phyloP scores from a whole-genome alignment of 2,113 vertebrate species.

The Solea solea region DNA sequence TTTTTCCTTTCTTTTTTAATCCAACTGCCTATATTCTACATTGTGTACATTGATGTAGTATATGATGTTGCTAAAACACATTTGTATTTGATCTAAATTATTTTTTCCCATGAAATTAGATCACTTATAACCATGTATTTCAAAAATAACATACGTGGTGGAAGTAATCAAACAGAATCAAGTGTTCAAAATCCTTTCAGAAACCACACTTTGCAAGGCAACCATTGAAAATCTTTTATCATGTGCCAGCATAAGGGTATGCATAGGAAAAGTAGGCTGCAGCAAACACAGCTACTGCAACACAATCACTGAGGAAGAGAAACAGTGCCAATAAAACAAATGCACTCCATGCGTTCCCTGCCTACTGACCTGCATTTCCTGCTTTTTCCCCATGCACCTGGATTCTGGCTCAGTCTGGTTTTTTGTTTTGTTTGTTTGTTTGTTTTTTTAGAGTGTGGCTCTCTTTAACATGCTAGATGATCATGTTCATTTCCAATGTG shows the following conservation, averaged over 20 bases:
- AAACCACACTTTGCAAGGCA: constrained; percentile 44
- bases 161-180: constrained; percentile 27
- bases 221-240: constrained; percentile 52
- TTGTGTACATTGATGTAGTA: too few relatives aligned
- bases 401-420: constrained; percentile 31
- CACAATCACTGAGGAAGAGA: constrained; percentile 55
- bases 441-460: constrained; percentile 11
- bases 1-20: too few relatives aligned
- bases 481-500: constrained; percentile 7
- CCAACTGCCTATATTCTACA: too few relatives aligned
- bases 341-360: constrained; percentile 50
- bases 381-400: constrained; percentile 42
- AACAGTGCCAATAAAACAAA: constrained; percentile 64
- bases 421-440: neutral
- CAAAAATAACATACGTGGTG: neutral
- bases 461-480: constrained; percentile 15
- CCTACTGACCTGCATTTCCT: constrained; percentile 62
- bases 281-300: constrained; percentile 49
- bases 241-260: constrained; percentile 43
- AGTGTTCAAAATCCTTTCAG: constrained; percentile 24
- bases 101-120: neutral
- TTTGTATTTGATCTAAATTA: neutral
- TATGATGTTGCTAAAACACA: too few relatives aligned
- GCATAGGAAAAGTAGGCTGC: constrained; percentile 61
- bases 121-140: neutral